These are phyloP conservation scores for Xyrauchen texanus DNA, from an alignment of 2,113 vertebrate genomes.

Conservation along the genomic window DNA sequence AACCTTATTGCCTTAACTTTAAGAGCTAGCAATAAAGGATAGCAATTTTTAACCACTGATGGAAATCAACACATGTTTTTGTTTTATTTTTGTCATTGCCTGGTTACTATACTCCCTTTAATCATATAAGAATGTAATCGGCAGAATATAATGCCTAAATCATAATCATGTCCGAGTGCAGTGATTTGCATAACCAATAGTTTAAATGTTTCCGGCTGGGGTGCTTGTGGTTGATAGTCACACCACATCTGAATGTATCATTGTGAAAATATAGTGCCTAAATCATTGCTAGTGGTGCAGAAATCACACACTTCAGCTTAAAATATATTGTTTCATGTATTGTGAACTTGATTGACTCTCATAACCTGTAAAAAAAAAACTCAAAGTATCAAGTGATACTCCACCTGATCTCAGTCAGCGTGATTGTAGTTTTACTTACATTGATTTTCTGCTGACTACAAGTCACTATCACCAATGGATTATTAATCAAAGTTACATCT, in stretches of 20 bases:
- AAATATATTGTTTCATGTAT: not conserved
- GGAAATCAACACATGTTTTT: not conserved
- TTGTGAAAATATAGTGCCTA: not conserved
- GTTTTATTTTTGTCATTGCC: no score
- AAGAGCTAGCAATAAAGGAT: not conserved
- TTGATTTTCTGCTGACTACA: not conserved
- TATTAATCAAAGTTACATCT: not conserved
- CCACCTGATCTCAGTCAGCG: no score
- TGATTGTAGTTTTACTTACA: conserved; percentile 3
- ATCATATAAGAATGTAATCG: no score
- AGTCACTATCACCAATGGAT: not conserved
- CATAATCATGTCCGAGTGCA: not conserved
- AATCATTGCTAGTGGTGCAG: not conserved
- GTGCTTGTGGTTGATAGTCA: not conserved
- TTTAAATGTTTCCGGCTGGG: not conserved
- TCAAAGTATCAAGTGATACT: not conserved
- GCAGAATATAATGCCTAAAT: not conserved
- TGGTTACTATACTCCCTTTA: no score
- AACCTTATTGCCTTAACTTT: no score
- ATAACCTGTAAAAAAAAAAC: no score
- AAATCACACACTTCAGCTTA: not conserved
- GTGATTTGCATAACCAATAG: not conserved
- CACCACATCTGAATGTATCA: not conserved
- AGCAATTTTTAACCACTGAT: not conserved
- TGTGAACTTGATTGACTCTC: not conserved